These are phyloP conservation scores for Apotomis betuletana DNA, from an alignment of 2,888 invertebrate species.

Conservation along the genomic window DNA sequence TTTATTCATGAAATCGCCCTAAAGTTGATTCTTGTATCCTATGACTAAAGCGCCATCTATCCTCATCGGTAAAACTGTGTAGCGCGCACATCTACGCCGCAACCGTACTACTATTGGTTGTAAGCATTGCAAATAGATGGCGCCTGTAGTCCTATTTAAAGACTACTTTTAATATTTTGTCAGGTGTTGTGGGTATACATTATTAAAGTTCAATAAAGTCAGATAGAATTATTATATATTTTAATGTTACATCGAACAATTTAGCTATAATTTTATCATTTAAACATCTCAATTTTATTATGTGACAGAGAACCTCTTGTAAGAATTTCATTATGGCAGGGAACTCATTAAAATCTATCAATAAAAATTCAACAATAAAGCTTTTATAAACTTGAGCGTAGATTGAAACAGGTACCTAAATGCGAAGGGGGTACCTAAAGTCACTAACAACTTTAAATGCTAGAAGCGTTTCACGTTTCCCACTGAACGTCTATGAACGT, in stretches of 20 bases:
- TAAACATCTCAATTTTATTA: slow-evolving; percentile 65
- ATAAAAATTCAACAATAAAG: slow-evolving; percentile 81
- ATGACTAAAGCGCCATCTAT: slow-evolving; percentile 25
- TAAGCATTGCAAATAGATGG: slow-evolving; percentile 20
- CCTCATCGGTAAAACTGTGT: background rate
- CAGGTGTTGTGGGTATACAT: background rate
- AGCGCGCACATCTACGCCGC: background rate
- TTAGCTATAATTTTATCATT: slow-evolving; percentile 66
- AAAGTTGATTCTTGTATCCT: background rate
- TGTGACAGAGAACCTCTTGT: slow-evolving; percentile 67
- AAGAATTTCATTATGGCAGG: slow-evolving; percentile 67
- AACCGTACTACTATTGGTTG: background rate
- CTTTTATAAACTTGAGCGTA: slow-evolving; percentile 81
- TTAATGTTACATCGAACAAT: slow-evolving; percentile 76
- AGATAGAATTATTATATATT: slow-evolving; percentile 49
- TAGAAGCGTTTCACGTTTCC: slow-evolving; percentile 83
- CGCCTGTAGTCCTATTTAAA: slow-evolving; percentile 8
- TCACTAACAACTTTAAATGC: slow-evolving; percentile 76
- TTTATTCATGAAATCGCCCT: no score
- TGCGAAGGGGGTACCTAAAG: slow-evolving; percentile 73
- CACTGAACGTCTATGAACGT: slow-evolving; percentile 68
- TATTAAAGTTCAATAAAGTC: slow-evolving; percentile 22
- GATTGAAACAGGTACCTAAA: slow-evolving; percentile 76
- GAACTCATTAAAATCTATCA: slow-evolving; percentile 77
- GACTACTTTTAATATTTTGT: background rate